Evolutionary conservation across 2,888 invertebrate species (phyloP).

Genomic region (Tinea semifulvella): DNA sequence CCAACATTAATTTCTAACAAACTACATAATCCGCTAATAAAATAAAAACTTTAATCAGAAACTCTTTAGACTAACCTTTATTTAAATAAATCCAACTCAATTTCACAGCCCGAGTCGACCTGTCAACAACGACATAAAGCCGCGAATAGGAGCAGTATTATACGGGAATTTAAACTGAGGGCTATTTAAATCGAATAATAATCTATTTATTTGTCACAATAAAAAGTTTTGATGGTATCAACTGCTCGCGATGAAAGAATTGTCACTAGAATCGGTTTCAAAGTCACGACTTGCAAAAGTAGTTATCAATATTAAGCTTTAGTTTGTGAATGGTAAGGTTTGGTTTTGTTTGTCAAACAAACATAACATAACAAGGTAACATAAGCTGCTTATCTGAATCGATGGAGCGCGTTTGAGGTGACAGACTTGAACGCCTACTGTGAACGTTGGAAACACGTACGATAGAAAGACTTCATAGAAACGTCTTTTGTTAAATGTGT

Average conservation of each 20-base stretch:
- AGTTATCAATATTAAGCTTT: slow-evolving; percentile 23
- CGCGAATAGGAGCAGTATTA: slow-evolving; percentile 54
- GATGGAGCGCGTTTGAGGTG: slow-evolving; percentile 46
- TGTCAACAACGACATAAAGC: slow-evolving; percentile 63
- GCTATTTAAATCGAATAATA: slow-evolving; percentile 62
- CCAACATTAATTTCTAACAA: slow-evolving; percentile 45
- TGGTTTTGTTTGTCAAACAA: slow-evolving; percentile 22
- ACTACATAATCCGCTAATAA: slow-evolving; percentile 45
- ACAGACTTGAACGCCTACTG: no score
- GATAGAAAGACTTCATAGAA: no score
- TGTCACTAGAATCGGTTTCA: slow-evolving; percentile 55
- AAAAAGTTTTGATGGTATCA: slow-evolving; percentile 64
- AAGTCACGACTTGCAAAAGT: slow-evolving; percentile 37
- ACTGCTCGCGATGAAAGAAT: slow-evolving; percentile 56
- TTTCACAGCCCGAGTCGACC: slow-evolving; percentile 62
- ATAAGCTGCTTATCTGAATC: slow-evolving; percentile 56
- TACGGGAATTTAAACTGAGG: slow-evolving; percentile 53
- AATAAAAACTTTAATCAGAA: slow-evolving; percentile 44
- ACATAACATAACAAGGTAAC: slow-evolving; percentile 30
- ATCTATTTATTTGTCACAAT: slow-evolving; percentile 65
- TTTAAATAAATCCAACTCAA: slow-evolving; percentile 60
- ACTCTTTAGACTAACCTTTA: slow-evolving; percentile 54
- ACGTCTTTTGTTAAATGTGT: no score
- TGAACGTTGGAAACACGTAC: no score
- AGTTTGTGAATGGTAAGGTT: slow-evolving; percentile 25